Evolutionary conservation across 2,113 vertebrate species (phyloP).

Genomic region (Actenoides lindsayi): DNA sequence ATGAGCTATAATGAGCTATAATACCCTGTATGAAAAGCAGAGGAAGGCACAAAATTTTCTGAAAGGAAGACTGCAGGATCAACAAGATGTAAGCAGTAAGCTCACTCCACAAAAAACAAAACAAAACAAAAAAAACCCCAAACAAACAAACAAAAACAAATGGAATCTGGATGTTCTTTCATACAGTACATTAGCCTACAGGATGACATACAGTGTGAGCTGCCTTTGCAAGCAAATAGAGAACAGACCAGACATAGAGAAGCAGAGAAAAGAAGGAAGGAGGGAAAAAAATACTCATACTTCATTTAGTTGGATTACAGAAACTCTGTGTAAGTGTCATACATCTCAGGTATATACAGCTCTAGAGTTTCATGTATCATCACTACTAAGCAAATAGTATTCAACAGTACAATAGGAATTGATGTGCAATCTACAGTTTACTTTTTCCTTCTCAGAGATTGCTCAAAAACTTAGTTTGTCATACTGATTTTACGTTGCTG

Average conservation of each 20-base stretch:
- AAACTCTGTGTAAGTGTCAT: neutral
- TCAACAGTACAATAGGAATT: neutral
- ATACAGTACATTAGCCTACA: neutral
- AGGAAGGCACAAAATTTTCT: neutral
- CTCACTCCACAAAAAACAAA: neutral
- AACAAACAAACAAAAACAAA: neutral
- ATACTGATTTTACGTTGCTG: neutral
- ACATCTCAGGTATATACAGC: neutral
- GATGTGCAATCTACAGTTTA: neutral
- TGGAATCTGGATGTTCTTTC: neutral
- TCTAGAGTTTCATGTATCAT: neutral
- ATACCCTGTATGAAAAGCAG: neutral
- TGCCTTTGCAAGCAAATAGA: neutral
- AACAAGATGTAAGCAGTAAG: neutral
- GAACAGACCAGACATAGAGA: neutral
- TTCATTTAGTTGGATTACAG: neutral
- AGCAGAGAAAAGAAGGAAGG: neutral
- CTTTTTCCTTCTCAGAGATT: neutral
- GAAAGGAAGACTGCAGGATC: neutral
- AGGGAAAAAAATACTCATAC: neutral
- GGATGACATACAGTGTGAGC: neutral
- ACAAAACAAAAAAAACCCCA: neutral
- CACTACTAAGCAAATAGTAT: neutral
- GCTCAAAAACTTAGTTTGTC: neutral
- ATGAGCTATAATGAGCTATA: neutral